phyloP scores from a whole-genome alignment of 2,797 vertebrate genomes.

The Lagothrix lagotricha region DNA sequence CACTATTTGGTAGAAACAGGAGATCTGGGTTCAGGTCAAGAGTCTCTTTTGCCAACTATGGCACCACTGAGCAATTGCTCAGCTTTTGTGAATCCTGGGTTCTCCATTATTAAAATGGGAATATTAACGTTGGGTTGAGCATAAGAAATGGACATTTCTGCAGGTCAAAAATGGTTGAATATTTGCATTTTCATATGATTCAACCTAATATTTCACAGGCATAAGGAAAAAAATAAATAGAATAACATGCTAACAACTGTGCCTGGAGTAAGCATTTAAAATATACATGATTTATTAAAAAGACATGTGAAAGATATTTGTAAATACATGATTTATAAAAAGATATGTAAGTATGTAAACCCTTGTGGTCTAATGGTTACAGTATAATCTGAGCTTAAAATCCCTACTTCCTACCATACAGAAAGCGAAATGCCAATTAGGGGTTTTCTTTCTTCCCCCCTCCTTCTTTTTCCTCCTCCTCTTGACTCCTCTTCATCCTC shows the following conservation, averaged over 20 bases:
- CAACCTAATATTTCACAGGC: background rate
- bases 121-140: background rate
- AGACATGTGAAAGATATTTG: background rate
- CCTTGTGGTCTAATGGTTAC: background rate
- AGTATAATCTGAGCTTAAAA: background rate
- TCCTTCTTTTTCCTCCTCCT: background rate
- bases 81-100: background rate
- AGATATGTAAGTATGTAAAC: background rate
- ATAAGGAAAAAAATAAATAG: background rate
- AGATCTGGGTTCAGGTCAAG: background rate
- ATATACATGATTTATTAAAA: conserved; percentile 5
- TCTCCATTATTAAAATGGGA: background rate
- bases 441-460: background rate
- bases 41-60: background rate
- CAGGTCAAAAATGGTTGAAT: background rate
- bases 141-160: background rate
- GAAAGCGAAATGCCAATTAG: background rate
- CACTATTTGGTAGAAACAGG: background rate
- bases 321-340: conserved; percentile 3
- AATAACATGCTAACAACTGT: background rate
- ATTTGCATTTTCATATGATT: background rate
- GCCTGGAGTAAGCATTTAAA: background rate
- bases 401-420: background rate
- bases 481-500: background rate
- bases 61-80: background rate